phyloP scores from a whole-genome alignment of 2,797 vertebrate genomes.

The Leuciscus waleckii region DNA sequence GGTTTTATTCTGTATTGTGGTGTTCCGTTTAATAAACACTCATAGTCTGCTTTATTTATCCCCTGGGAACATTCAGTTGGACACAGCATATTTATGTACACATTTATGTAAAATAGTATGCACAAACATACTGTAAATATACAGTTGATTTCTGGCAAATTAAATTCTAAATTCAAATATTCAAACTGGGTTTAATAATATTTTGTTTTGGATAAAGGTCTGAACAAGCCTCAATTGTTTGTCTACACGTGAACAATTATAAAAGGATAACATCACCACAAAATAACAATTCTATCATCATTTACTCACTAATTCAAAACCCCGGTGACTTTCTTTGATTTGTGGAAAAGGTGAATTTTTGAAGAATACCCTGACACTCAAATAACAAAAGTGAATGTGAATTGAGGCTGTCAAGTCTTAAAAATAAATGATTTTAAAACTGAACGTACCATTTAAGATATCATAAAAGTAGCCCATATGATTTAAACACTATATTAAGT shows the following conservation, averaged over 20 bases:
- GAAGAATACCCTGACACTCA: neutral
- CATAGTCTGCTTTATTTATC: neutral
- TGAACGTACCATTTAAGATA: neutral
- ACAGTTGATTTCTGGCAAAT: neutral
- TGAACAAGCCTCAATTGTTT: neutral
- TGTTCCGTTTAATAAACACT: conserved; percentile 5
- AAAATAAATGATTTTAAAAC: neutral
- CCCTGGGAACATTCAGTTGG: neutral
- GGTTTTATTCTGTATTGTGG: neutral
- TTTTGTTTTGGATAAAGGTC: neutral
- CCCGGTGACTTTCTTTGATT: neutral
- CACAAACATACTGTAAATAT: neutral
- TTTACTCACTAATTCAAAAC: neutral
- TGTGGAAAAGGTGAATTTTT: neutral
- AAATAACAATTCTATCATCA: neutral
- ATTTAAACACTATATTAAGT: neutral
- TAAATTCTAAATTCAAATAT: neutral
- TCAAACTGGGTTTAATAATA: neutral
- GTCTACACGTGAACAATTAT: neutral
- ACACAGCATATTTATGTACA: neutral
- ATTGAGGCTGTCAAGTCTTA: neutral
- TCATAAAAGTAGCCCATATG: neutral
- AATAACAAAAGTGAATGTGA: neutral
- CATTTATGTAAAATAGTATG: neutral
- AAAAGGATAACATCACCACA: neutral